Base-by-base conservation (phyloP, 1,140 invertebrate species). In the Lutraria rhynchaena region DNA sequence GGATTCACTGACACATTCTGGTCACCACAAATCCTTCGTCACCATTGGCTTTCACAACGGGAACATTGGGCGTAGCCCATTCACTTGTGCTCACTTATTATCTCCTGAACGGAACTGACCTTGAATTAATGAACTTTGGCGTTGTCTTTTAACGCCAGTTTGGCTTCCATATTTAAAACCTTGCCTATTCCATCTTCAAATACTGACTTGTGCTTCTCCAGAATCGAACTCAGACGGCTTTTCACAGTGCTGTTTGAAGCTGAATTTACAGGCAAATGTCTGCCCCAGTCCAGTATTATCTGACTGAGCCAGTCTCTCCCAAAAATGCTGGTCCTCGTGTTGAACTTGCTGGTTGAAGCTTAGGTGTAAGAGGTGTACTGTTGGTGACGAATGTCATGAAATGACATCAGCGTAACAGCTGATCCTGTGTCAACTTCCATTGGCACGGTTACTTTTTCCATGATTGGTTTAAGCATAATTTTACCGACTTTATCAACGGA, bases 1-100 rank as follows among this genome's bases (percentile, higher is more conserved):
- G 46, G 85, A 83, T 93, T 93, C 22, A 91, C 31, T 9, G 90
- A 91, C 17, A 86, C 44, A 46, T 90, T 89, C 60, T 85, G 92
- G 78, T 92, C 89, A 5, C 90, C 90, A 81, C 91, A 83, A 55
- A 17, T 83, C 74, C 53, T 65, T 49, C 24, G 9, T 7, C 37
- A 17, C 85, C 87, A 49, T 87, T 58, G 35, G 51, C 73, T 53
- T 86, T 88, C 15, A 71, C 24, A 27, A 83, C 77, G 0, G 82
- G 69, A 24, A 87, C 80, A 22, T 86, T 84, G 15, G 88, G 84
- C 22, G 81, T 83, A 31, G 87, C 83, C 88, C 83, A 87, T 29
- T 86, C 90, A 35, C 90, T 92, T 84, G 46, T 87, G 84, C 27
- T 87, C 73, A 80, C 84, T 87, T 0, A 93, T 63, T 15, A 92